These are phyloP conservation scores for Stenopsyche tienmushanensis DNA, from an alignment of 1,140 invertebrate species.

Conservation along the genomic window DNA sequence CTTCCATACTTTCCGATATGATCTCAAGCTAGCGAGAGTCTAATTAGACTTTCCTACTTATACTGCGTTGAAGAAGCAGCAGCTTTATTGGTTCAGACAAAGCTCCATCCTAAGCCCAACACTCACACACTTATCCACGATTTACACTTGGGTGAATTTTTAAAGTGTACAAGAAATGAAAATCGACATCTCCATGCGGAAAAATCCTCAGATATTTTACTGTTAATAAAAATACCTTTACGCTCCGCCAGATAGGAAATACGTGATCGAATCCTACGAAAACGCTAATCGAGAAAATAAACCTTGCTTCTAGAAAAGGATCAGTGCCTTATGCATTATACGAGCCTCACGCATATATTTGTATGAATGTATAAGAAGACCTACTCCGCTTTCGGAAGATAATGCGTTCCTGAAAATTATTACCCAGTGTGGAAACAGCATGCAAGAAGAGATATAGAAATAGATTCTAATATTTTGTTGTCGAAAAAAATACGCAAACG, in stretches of 20 bases:
- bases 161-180: not conserved
- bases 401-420: no score
- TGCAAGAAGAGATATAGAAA: no score
- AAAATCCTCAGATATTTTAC: not conserved
- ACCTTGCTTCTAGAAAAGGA: not conserved
- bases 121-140: not conserved
- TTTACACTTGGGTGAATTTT: not conserved
- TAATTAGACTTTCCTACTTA: not conserved
- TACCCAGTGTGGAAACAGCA: no score
- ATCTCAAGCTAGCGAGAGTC: not conserved
- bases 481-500: no score
- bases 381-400: no score
- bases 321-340: no score
- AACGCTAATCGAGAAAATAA: not conserved
- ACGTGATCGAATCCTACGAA: not conserved
- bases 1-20: not conserved
- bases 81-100: not conserved
- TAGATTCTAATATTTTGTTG: no score
- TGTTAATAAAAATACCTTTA: conserved; percentile 21
- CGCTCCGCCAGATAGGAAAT: not conserved
- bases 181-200: no score
- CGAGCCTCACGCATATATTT: no score
- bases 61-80: not conserved
- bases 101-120: not conserved
- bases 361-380: no score